These are phyloP conservation scores for Urocyon cinereoargenteus DNA, from an alignment of 2,797 vertebrate genomes.

Conservation along the genomic window DNA sequence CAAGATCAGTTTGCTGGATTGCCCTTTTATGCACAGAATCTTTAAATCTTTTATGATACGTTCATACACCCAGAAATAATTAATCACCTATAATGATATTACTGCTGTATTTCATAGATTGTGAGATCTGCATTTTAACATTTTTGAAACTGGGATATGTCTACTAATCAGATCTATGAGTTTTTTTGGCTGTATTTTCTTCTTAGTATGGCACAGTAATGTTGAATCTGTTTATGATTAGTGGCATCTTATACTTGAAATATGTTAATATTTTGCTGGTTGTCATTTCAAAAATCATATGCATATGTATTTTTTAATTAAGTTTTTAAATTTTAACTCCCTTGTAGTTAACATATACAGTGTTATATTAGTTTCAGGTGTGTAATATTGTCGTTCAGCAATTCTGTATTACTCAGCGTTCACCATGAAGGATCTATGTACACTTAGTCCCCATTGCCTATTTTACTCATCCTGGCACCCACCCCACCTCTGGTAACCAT, in stretches of 20 bases:
- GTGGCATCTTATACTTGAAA: background rate
- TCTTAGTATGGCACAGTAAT: background rate
- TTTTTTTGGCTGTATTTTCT: background rate
- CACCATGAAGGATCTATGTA: background rate
- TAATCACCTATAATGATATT: background rate
- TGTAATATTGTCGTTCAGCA: background rate
- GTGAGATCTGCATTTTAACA: slow-evolving; percentile 32
- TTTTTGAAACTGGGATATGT: background rate
- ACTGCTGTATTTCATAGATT: background rate
- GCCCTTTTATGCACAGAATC: background rate
- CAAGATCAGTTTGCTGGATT: background rate
- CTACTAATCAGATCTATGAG: background rate
- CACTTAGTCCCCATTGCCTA: background rate
- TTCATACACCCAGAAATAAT: background rate
- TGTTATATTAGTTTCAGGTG: background rate
- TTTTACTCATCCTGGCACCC: background rate
- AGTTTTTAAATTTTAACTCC: background rate
- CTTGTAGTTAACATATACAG: background rate
- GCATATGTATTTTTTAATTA: background rate
- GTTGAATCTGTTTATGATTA: background rate
- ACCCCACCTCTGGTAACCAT: background rate
- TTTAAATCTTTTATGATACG: background rate
- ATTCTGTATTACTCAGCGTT: background rate
- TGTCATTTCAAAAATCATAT: background rate
- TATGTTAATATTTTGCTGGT: slow-evolving; percentile 1